These are phyloP conservation scores for Larimichthys polyactis DNA, from an alignment of 2,113 vertebrate genomes.

Conservation along the genomic window DNA sequence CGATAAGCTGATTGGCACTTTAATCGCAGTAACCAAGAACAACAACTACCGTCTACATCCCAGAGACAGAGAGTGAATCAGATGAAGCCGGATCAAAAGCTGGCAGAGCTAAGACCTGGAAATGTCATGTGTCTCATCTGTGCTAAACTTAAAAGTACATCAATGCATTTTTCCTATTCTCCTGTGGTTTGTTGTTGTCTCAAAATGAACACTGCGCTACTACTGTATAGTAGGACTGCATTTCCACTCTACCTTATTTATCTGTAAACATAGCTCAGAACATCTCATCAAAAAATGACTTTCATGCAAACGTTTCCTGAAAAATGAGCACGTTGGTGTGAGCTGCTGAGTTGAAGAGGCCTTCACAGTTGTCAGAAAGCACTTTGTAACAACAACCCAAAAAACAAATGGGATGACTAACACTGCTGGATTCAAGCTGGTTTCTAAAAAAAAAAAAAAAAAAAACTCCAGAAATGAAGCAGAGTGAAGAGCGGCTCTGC, in stretches of 20 bases:
- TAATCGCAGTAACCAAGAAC: conserved; percentile 41
- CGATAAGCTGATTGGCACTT: conserved; percentile 45
- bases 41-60: neutral
- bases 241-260: neutral
- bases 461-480: neutral
- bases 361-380: neutral
- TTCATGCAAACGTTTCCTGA: neutral
- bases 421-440: conserved; percentile 3
- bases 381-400: neutral
- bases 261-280: conserved; percentile 5
- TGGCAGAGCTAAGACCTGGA: neutral
- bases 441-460: neutral
- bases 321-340: neutral
- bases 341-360: neutral
- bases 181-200: neutral
- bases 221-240: neutral
- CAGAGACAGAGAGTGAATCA: conserved; percentile 42
- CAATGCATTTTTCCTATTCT: neutral
- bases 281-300: neutral
- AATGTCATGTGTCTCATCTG: conserved; percentile 42
- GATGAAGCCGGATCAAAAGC: conserved; percentile 40
- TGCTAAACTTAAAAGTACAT: neutral
- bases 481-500: neutral
- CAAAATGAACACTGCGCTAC: neutral
- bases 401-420: neutral